Base-by-base conservation (phyloP, 2,113 vertebrate genomes). In the Mohoua ochrocephala region DNA sequence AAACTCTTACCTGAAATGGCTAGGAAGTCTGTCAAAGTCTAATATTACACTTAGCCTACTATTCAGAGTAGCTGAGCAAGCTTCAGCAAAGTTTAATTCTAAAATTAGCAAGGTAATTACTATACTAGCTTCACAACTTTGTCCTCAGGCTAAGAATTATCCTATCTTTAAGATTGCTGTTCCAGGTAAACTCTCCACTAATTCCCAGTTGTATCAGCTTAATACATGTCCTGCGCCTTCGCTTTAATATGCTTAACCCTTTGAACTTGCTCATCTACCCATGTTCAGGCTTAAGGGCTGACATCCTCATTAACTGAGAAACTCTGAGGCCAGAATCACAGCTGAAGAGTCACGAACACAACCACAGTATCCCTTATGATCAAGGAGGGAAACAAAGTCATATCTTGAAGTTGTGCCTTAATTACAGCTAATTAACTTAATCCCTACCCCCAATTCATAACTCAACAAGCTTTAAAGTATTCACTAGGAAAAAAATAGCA, bases 241-340 rank as follows among this genome's bases (percentile, higher is more conserved):
- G 54, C 47, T 91, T 77, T 93, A 97, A 93, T 87, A 50, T 5
- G 33, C 63, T 93, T 95, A 97, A 92, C 56, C 64, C 64, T 93
- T 52, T 93, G 94, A 95, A 97, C 89, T 91, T 81, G 57, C 47
- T 94, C 63, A 89, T 87, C 78, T 83, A 45, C 30, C 61, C 15
- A 54, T 27, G 71, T 18, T 65, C 67, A 92, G 83, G 42, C 75
- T 93, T 70, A 93, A 90, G 67, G 61, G 37, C 42, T 88, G 88
- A 88, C 67, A 94, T 80, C 35, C 80, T 94, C 59, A 73, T 90
- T 94, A 91, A 65, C 49, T 13, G 63, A 77, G 45, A 61, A 59
- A 67, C 33, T 76, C 63, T 18, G 47, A 71, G 21, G 35, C 75
- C 83, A 94, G 88, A 94, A 45, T 35, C 50, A 64, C 53, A 90